These are phyloP conservation scores for Urophycis tenuis DNA, from an alignment of 2,797 vertebrate species.

Conservation along the genomic window DNA sequence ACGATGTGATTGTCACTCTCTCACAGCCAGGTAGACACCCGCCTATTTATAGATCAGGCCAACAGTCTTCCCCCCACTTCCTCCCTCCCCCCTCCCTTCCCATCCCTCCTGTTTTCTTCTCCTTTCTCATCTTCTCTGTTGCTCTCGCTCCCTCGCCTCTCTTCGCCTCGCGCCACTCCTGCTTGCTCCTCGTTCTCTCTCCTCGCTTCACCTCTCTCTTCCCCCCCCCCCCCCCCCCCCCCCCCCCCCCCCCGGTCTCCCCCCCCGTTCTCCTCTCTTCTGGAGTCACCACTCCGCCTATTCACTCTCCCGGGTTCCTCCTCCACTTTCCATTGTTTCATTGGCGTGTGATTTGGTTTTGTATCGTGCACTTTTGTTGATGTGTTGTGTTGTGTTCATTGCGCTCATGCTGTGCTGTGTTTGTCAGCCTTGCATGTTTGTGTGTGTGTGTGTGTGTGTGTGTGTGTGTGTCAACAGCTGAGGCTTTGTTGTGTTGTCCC, in stretches of 20 bases:
- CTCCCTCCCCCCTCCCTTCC: constrained; percentile 35
- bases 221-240: neutral
- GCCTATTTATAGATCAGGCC: constrained; percentile 58
- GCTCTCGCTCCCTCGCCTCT: neutral
- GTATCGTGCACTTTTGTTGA: constrained; percentile 18
- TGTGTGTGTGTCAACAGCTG: constrained; percentile 11
- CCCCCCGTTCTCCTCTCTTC: neutral
- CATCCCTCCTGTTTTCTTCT: constrained; percentile 36
- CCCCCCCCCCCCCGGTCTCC: too few species aligned
- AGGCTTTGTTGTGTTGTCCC: neutral
- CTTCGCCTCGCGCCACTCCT: neutral
- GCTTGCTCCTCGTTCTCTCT: neutral
- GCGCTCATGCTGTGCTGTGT: constrained; percentile 11
- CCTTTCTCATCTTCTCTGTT: neutral
- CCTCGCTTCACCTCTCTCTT: neutral
- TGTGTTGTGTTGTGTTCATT: constrained; percentile 36
- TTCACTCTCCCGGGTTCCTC: neutral
- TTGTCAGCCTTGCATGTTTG: neutral
- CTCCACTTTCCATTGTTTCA: constrained; percentile 13
- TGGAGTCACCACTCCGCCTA: neutral
- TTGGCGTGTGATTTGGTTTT: constrained; percentile 49
- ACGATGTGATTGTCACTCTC: constrained; percentile 60
- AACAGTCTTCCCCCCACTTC: constrained; percentile 48
- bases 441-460: neutral
- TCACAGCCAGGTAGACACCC: constrained; percentile 51